A percentile compares a stretch with the other conserved stretches of the same genome.
phyloP scores from a whole-genome alignment of 2,113 vertebrate species.

The Lagopus leucura region DNA sequence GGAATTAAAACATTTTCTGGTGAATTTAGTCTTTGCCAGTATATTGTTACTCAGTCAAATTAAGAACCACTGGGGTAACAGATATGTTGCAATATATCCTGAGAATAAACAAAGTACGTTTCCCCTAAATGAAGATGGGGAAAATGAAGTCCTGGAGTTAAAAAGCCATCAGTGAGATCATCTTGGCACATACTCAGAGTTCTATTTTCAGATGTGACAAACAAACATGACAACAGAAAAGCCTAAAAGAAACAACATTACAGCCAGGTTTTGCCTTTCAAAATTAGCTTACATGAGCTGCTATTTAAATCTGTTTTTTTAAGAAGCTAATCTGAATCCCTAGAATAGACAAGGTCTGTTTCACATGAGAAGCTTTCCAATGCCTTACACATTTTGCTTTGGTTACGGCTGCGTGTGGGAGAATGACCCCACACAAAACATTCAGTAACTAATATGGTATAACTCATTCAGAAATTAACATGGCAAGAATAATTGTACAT shows the following conservation, averaged over 20 bases:
- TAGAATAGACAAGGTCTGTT: background rate
- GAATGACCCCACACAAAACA: background rate
- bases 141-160: background rate
- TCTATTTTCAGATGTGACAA: background rate
- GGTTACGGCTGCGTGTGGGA: background rate
- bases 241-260: background rate
- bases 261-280: background rate
- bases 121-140: background rate
- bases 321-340: background rate
- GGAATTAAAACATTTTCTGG: background rate
- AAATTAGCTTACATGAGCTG: background rate
- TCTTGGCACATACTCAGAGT: background rate
- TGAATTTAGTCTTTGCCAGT: background rate
- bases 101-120: background rate
- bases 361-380: background rate
- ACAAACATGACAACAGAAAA: background rate
- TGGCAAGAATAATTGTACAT: rapidly evolving
- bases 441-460: background rate
- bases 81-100: background rate
- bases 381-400: background rate
- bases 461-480: background rate
- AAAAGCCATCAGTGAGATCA: background rate
- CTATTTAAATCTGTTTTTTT: background rate
- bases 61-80: background rate
- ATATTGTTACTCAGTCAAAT: background rate